phyloP scores from a whole-genome alignment of 2,888 invertebrate genomes.

The Mimas tiliae region DNA sequence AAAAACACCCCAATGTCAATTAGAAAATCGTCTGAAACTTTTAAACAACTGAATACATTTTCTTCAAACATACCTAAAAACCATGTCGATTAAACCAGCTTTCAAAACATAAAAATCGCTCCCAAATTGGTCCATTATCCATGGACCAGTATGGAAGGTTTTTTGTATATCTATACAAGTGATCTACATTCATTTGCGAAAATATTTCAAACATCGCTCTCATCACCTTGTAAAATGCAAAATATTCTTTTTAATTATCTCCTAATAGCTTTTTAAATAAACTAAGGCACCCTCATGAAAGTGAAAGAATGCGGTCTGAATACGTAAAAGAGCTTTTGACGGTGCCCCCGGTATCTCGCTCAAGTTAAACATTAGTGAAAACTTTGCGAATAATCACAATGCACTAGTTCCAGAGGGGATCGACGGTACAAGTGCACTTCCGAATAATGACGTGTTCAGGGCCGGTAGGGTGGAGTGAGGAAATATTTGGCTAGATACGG shows the following conservation, averaged over 20 bases:
- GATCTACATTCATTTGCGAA: neutral
- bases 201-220: neutral
- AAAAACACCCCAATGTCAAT: no score
- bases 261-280: conserved; percentile 1
- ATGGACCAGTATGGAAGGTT: no score
- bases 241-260: conserved; percentile 14
- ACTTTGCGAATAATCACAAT: conserved; percentile 78
- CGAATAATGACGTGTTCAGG: conserved; percentile 65
- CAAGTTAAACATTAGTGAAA: conserved; percentile 68
- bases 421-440: conserved; percentile 67
- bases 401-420: conserved; percentile 59
- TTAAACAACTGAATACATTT: no score
- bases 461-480: conserved; percentile 25
- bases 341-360: conserved; percentile 46
- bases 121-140: no score
- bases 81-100: no score
- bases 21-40: no score
- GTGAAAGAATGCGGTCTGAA: conserved; percentile 12
- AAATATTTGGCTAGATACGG: conserved; percentile 25
- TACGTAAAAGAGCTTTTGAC: conserved; percentile 58
- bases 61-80: no score
- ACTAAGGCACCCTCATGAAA: conserved; percentile 6
- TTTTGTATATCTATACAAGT: neutral
- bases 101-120: no score
- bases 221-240: neutral